Percentiles rank a stretch among this genome's conserved stretches.
Conservation (phyloP, 2,113 vertebrate genomes). For the Tringa solitaria region DNA sequence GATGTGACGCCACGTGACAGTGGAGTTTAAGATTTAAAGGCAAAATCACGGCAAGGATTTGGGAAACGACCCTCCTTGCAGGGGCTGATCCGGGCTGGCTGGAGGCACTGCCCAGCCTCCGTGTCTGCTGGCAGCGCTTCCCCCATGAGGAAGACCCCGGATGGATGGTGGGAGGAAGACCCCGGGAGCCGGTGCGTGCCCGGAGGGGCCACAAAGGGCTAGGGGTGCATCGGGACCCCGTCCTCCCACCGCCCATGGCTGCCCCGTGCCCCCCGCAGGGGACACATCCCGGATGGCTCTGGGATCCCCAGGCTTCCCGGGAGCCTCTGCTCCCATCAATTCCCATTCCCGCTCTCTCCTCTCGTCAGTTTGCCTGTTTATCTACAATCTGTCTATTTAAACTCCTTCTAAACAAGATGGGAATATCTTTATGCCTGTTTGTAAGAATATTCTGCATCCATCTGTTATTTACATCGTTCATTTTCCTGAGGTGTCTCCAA, state of each 20-base stretch:
- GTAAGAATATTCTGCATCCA: constrained; percentile 74
- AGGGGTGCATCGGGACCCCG: neutral
- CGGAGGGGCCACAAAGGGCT: neutral
- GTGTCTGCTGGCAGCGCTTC: too few species aligned
- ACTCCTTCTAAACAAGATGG: constrained; percentile 74
- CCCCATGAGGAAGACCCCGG: neutral
- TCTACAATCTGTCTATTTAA: constrained; percentile 76
- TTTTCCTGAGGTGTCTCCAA: constrained; percentile 85
- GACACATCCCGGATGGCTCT: rapidly evolving
- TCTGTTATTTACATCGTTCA: constrained; percentile 84
- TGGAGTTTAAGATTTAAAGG: neutral
- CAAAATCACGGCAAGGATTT: too few species aligned
- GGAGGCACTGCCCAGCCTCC: rapidly evolving
- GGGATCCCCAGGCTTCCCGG: neutral
- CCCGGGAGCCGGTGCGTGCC: too few species aligned
- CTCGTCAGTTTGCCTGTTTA: constrained; percentile 64
- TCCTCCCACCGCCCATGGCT: neutral
- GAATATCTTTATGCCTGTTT: constrained; percentile 79
- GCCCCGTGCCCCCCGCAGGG: neutral
- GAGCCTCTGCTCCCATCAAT: neutral
- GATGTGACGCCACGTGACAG: rapidly evolving
- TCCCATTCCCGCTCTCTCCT: neutral
- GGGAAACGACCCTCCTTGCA: neutral
- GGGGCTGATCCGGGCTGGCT: rapidly evolving
- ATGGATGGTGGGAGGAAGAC: too few species aligned